phyloP scores from a whole-genome alignment of 2,797 vertebrate genomes.

The Sciurus vulgaris region DNA sequence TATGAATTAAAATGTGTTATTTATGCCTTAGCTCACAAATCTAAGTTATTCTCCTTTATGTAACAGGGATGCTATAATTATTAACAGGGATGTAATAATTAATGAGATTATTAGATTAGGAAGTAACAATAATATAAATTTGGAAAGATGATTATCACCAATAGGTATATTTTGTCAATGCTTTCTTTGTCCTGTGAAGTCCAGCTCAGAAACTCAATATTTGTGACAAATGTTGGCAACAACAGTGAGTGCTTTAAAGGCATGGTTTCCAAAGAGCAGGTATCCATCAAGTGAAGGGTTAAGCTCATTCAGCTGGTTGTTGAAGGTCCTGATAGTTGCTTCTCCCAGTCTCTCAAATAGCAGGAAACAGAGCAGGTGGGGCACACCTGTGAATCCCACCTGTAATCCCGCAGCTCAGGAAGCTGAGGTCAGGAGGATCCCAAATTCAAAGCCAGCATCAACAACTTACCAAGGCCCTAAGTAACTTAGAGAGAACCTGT shows the following conservation, averaged over 20 bases:
- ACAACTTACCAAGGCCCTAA: no score
- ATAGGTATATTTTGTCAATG: neutral
- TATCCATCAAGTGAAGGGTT: neutral
- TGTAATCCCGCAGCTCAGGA: no score
- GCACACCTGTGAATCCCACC: no score
- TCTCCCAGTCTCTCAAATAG: neutral
- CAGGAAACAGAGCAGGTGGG: neutral
- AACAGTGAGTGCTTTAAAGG: slow-evolving; percentile 45
- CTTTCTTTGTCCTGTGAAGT: neutral
- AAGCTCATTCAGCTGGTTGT: neutral
- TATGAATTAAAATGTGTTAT: slow-evolving; percentile 58
- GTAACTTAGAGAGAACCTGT: no score
- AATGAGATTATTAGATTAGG: slow-evolving; percentile 49
- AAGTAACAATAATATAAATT: slow-evolving; percentile 21
- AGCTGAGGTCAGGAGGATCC: no score
- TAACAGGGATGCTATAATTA: slow-evolving; percentile 37
- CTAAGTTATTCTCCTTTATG: slow-evolving; percentile 29
- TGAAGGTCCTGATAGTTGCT: slow-evolving; percentile 21
- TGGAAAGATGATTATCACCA: slow-evolving; percentile 28
- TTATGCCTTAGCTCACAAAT: slow-evolving; percentile 26
- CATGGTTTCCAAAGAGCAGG: neutral
- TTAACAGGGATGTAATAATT: slow-evolving; percentile 43
- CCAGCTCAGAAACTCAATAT: slow-evolving; percentile 51
- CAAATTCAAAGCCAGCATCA: no score
- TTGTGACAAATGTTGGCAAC: neutral